phyloP scores from a whole-genome alignment of 2,797 vertebrate genomes.

The Cryptoprocta ferox region DNA sequence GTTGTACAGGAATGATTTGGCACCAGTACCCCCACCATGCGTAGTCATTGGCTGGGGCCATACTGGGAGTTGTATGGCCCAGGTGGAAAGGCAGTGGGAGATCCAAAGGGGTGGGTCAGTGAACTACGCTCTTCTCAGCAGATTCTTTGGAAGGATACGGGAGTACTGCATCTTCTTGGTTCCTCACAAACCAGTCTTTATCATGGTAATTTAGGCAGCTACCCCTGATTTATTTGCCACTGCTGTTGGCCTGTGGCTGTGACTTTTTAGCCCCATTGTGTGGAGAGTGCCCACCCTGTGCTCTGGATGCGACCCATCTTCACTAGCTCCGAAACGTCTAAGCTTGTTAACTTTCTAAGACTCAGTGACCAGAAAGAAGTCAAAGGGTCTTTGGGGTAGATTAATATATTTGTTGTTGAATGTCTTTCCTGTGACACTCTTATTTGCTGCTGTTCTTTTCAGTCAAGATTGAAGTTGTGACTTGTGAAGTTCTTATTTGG shows the following conservation, averaged over 20 bases:
- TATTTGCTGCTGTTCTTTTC: background rate
- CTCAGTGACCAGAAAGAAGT: background rate
- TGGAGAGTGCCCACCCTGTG: background rate
- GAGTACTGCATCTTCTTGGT: background rate
- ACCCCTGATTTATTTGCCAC: background rate
- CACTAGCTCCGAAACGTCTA: background rate
- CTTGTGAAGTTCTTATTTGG: background rate
- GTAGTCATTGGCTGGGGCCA: background rate
- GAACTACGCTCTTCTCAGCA: rapidly evolving
- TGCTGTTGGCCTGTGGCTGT: background rate
- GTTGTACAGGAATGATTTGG: background rate
- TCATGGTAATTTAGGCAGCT: background rate
- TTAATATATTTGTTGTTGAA: background rate
- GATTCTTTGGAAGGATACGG: background rate
- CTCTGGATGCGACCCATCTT: background rate
- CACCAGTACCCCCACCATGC: no score
- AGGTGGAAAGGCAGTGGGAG: no score
- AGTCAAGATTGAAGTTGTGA: background rate
- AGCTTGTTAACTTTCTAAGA: background rate
- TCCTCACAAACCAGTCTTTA: background rate
- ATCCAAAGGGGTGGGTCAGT: rapidly evolving
- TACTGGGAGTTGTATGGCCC: background rate
- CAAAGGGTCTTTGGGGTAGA: rapidly evolving
- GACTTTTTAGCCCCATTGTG: background rate
- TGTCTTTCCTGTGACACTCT: background rate